Evolutionary conservation across 2,888 invertebrate species (phyloP).

Genomic region (Barypeithes pellucidus): DNA sequence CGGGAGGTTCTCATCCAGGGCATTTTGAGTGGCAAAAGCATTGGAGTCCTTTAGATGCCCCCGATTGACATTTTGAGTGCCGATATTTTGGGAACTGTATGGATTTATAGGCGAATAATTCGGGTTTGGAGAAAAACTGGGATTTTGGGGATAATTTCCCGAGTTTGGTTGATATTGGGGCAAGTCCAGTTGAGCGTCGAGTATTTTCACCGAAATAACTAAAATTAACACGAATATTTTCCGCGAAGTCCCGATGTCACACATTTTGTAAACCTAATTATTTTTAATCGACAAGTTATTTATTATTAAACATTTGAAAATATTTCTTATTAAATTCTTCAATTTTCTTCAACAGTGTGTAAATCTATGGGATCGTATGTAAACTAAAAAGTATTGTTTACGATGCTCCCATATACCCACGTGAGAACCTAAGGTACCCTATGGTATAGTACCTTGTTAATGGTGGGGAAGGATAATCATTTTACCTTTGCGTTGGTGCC

Average conservation of each 20-base stretch:
- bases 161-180: conserved; percentile 55
- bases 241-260: conserved; percentile 63
- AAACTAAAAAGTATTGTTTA: conserved; percentile 62
- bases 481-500: conserved; percentile 7
- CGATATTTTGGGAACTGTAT: conserved; percentile 13
- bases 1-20: conserved; percentile 17
- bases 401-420: conserved; percentile 63
- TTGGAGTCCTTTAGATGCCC: conserved; percentile 4
- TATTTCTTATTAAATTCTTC: neutral
- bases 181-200: conserved; percentile 58
- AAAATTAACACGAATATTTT: conserved; percentile 57
- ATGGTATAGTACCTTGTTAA: conserved; percentile 34
- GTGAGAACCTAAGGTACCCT: conserved; percentile 60
- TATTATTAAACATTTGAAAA: neutral
- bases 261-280: conserved; percentile 59
- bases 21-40: conserved; percentile 9
- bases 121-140: conserved; percentile 51
- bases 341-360: conserved; percentile 50
- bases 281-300: neutral
- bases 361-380: conserved; percentile 59
- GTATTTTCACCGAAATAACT: conserved; percentile 37
- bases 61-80: neutral
- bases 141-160: conserved; percentile 45
- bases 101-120: conserved; percentile 44
- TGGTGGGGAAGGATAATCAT: conserved; percentile 34